Evolutionary conservation across 2,888 invertebrate genomes (phyloP).

Genomic region (Cyrtodaria siliqua): DNA sequence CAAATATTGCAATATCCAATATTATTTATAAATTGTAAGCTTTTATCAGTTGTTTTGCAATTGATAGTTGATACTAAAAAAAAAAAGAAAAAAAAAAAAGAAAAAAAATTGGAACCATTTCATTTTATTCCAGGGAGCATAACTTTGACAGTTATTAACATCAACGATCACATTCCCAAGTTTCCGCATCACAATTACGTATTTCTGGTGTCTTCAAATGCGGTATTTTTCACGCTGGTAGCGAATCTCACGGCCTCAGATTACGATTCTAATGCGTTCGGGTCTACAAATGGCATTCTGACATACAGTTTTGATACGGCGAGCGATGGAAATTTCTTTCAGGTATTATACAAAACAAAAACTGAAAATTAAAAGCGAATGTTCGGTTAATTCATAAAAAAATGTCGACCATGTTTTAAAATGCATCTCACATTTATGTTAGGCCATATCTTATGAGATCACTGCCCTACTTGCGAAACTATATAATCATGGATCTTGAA

Average conservation of each 20-base stretch:
- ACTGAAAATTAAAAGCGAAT: neutral
- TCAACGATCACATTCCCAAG: constrained; percentile 46
- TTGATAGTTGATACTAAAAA: too few species aligned
- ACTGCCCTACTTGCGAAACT: too few species aligned
- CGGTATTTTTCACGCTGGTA: constrained; percentile 34
- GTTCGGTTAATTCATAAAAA: too few species aligned
- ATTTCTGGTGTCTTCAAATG: constrained; percentile 30
- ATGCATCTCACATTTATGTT: too few species aligned
- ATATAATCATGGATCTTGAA: too few species aligned
- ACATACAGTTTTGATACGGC: constrained; percentile 30
- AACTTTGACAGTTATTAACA: constrained; percentile 35
- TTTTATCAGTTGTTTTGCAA: too few species aligned
- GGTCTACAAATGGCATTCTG: constrained; percentile 23
- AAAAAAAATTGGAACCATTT: too few species aligned
- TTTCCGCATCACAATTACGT: constrained; percentile 44
- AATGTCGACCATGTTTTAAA: too few species aligned
- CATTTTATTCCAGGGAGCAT: constrained; percentile 13
- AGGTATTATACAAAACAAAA: neutral
- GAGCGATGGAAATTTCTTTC: neutral
- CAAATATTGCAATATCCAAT: too few species aligned
- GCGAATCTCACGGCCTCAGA: constrained; percentile 43
- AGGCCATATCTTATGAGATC: too few species aligned
- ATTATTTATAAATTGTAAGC: too few species aligned
- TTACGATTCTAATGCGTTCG: constrained; percentile 28
- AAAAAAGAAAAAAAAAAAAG: too few species aligned